These are phyloP conservation scores for Therioaphis trifolii DNA, from an alignment of 2,888 invertebrate genomes.

Conservation along the genomic window DNA sequence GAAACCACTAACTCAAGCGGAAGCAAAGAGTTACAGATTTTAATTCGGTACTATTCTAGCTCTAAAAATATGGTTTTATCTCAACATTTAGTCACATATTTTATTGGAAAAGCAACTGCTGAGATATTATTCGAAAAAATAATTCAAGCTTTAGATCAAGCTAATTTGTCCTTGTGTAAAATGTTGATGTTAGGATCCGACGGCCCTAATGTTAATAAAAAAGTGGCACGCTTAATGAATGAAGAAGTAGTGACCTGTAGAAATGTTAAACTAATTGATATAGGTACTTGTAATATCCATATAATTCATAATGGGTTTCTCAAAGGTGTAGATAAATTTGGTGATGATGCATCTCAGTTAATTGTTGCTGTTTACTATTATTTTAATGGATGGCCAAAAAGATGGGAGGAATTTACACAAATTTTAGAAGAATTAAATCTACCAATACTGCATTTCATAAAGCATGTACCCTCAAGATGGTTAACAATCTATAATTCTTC, in stretches of 20 bases:
- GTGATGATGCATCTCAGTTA: slow-evolving; percentile 13
- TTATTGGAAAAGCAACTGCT: slow-evolving; percentile 25
- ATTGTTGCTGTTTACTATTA: slow-evolving; percentile 1
- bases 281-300: slow-evolving; percentile 10
- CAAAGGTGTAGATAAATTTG: slow-evolving; percentile 1
- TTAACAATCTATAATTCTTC: not conserved
- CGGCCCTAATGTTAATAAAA: slow-evolving; percentile 26
- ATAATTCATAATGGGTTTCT: slow-evolving; percentile 6
- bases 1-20: slow-evolving; percentile 1
- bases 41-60: slow-evolving; percentile 21
- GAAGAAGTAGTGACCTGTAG: slow-evolving; percentile 22
- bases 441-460: slow-evolving; percentile 7
- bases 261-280: not conserved
- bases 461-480: slow-evolving; percentile 16
- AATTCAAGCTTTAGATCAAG: not conserved
- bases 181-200: slow-evolving; percentile 10
- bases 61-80: not conserved
- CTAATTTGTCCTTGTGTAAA: not conserved
- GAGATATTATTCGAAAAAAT: not conserved
- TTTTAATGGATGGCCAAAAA: slow-evolving; percentile 1
- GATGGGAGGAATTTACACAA: not conserved
- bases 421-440: not conserved
- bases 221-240: slow-evolving; percentile 16
- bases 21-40: not conserved
- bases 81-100: not conserved